These are phyloP conservation scores for Hormaphis cornu DNA, from an alignment of 1,140 invertebrate genomes.

Conservation along the genomic window DNA sequence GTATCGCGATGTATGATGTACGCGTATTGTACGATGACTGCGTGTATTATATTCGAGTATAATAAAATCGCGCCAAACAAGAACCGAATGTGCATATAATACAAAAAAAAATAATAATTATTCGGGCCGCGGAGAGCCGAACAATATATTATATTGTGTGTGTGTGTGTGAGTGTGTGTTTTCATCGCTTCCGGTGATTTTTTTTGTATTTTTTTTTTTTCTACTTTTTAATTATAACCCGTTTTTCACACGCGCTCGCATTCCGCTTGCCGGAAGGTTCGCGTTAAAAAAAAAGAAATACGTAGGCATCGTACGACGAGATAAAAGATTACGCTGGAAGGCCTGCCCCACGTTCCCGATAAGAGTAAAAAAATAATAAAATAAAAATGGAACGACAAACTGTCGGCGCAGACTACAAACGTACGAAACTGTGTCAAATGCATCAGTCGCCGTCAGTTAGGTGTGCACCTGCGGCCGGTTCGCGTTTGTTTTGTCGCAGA, in stretches of 20 bases:
- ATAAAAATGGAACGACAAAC: neutral
- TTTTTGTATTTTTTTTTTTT: no score
- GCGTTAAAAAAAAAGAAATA: neutral
- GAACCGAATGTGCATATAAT: no score
- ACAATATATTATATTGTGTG: neutral
- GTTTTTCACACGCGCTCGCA: neutral
- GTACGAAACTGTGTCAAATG: neutral
- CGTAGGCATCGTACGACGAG: no score
- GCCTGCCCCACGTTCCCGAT: neutral
- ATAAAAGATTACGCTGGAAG: conserved; percentile 15
- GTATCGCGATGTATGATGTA: no score
- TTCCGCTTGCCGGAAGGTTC: neutral
- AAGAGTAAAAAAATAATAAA: conserved; percentile 19
- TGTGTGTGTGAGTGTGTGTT: neutral
- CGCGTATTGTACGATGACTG: no score
- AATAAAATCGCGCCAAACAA: no score
- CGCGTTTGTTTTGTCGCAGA: no score
- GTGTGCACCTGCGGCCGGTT: no score
- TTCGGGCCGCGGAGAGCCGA: no score
- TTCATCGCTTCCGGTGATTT: conserved; percentile 20
- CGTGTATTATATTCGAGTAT: no score
- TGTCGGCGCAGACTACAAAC: neutral
- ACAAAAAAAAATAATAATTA: no score
- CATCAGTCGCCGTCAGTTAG: neutral
- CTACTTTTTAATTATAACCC: conserved; percentile 17